Evolutionary conservation across 2,888 invertebrate species (phyloP).

Genomic region (Epinotia brunnichana): DNA sequence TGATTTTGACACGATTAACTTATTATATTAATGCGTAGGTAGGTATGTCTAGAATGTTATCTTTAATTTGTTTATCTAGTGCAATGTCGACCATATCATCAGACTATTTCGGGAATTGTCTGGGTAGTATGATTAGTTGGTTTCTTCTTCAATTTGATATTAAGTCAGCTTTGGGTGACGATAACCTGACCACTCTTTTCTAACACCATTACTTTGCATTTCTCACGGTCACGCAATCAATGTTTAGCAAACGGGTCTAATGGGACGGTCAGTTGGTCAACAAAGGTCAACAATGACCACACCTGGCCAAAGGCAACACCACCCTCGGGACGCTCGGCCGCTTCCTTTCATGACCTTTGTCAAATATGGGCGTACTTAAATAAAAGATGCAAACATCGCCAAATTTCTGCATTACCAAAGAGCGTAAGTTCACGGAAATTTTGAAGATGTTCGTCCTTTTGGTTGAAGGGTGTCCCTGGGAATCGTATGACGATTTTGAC

Average conservation of each 20-base stretch:
- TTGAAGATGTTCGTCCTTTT: constrained; percentile 8
- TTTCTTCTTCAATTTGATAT: neutral
- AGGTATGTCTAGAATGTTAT: constrained; percentile 13
- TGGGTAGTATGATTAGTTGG: constrained; percentile 45
- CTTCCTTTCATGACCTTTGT: constrained; percentile 74
- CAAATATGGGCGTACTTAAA: constrained; percentile 69
- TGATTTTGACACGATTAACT: constrained; percentile 45
- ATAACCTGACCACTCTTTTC: constrained; percentile 14
- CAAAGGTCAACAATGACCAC: constrained; percentile 69
- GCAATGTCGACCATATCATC: constrained; percentile 11
- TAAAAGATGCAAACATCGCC: constrained; percentile 77
- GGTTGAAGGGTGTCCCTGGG: constrained; percentile 63
- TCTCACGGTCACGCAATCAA: constrained; percentile 69
- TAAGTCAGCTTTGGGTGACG: neutral
- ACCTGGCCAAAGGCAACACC: constrained; percentile 72
- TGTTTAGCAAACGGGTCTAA: constrained; percentile 70
- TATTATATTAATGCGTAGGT: constrained; percentile 50
- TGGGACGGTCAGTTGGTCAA: constrained; percentile 74
- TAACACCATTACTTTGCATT: constrained; percentile 53
- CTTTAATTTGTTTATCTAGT: constrained; percentile 36
- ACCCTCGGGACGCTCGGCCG: constrained; percentile 71
- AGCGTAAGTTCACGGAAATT: constrained; percentile 4
- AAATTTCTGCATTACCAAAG: constrained; percentile 56
- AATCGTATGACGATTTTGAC: constrained; percentile 79
- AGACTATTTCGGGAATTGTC: constrained; percentile 52